Base-by-base conservation (phyloP, 92 coral and sea anemone genomes). In the Porites rus region DNA sequence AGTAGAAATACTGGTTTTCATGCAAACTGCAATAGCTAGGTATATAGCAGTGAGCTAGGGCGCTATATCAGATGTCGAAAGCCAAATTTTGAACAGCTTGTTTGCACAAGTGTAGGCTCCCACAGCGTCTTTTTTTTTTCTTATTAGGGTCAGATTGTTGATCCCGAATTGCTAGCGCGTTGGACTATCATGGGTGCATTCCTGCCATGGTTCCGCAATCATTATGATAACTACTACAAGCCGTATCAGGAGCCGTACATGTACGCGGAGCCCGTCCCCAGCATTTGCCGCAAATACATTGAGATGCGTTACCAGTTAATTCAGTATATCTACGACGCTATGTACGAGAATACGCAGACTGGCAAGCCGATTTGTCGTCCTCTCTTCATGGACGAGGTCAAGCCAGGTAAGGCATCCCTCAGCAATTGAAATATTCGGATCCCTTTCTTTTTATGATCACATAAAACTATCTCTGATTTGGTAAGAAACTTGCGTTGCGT, bases 181-280 rank as follows among this genome's bases (percentile, higher is more conserved):
- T 93, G 96, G 96, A 91, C 96, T 85, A 93, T 91, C 75, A 80
- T 90, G 92, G 96, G 96, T 3, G 92, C 96, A 7, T 93, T 93
- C 80, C 74, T 93, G 75, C 96, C 96, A 4, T 93, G 96, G 96
- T 93, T 91, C 77, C 92, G 96, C 8, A 93, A 93, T 85, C 96
- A 93, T 73, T 91, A 93, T 73, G 96, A 93, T 46, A 93, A 93
- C 84, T 93, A 93, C 72, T 80, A 72, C 90, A 93, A 93, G 82
- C 92, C 92, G 1, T 88, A 84, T 77, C 96, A 93, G 59, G 96
- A 93, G 81, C 96, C 92, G 13, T 93, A 83, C 77, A 73, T 86
- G 52, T 93, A 93, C 61, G 75, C 76, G 7, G 96, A 93, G 46
- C 96, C 96, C 3, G 89, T 91, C 10, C 96, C 96, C 11, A 91